Evolutionary conservation across 2,888 invertebrate species (phyloP), one percentile per base, ranked within the genome.

Genomic region (Oligia latruncula): DNA sequence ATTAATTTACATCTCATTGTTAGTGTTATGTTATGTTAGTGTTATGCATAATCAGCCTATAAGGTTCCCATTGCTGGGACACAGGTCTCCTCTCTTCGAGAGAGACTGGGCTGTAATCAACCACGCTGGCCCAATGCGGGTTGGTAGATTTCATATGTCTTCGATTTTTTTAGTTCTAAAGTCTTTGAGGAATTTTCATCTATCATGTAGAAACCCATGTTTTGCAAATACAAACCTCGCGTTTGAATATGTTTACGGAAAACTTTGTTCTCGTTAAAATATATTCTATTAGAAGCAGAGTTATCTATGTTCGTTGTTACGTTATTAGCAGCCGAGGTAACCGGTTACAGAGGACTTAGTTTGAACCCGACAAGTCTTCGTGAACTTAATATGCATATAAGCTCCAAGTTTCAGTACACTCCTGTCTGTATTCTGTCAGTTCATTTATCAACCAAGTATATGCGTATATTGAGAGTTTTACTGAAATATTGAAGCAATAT

Each of bases 361-460:
- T 85, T 74, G 71, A 82, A 81, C 80, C 77, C 83, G 75, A 74
- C 81, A 83, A 87, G 84, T 86, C 82, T 89, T 87, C 81, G 74
- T 71, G 80, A 87, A 83, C 83, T 88, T 86, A 83, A 87, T 89
- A 88, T 89, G 89, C 88, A 89, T 78, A 81, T 78, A 78, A 87
- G 87, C 77, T 65, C 82, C 74, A 88, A 87, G 88, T 89, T 88
- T 84, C 80, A 81, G 80, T 82, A 81, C 80, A 82, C 78, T 88
- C 64, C 76, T 70, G 78, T 82, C 81, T 71, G 74, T 81, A 75
- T 49, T 83, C 74, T 80, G 74, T 83, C 77, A 46, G 77, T 74
- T 80, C 83, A 86, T 78, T 86, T 82, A 86, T 86, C 78, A 80
- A 67, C 8, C 46, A 66, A 66, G 23, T 58, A n/a, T 67, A 43